Base-by-base conservation (phyloP, 2,113 vertebrate genomes). In the Crotalus tigris region DNA sequence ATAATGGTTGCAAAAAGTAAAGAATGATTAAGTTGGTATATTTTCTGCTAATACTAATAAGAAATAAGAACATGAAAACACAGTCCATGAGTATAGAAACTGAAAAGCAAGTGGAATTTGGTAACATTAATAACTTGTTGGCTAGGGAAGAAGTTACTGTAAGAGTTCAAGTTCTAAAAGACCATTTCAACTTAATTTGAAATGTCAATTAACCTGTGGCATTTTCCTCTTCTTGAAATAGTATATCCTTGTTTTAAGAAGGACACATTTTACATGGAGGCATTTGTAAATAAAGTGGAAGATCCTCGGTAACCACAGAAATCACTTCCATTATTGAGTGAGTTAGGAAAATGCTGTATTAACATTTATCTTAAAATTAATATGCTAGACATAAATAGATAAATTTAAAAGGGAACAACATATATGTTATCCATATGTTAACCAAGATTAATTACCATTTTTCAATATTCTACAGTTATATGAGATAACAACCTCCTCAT, bases 101-200 rank as follows among this genome's bases (percentile, higher is more conserved):
- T 94, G 91, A 91, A 94, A 94, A 89, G 44, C 81, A 90, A 93
- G 59, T 55, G 59, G 92, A 94, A 95, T 96, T 95, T 10, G 15
- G 64, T 94, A 29, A 90, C 89, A 87, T 91, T 95, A 96, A 95
- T 93, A 91, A 92, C 93, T 86, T 92, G 86, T 64, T 59, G 64
- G 3, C 69, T 10, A 33, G 39, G 51, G 49, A 85, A 55, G 91
- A 95, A 95, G 69, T 92, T 88, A 54, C 53, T 54, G 53, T 54
- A 59, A 85, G 64, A 95, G 9, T 75, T 94, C 88, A 89, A 5
- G 88, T 89, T 91, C 81, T 94, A 95, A 89, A 90, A 92, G 69
- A 94, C 92, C 91, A 94, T 94, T 96, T 91, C 29, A 39, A 53
- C 24, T 46, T 75, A 29, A 2, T 23, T 5, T 33, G 11, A 58